A percentile compares a stretch with the other conserved stretches of the same genome.
These are phyloP conservation scores for Eupsilia transversa DNA, from an alignment of 2,888 invertebrate genomes.

Conservation along the genomic window DNA sequence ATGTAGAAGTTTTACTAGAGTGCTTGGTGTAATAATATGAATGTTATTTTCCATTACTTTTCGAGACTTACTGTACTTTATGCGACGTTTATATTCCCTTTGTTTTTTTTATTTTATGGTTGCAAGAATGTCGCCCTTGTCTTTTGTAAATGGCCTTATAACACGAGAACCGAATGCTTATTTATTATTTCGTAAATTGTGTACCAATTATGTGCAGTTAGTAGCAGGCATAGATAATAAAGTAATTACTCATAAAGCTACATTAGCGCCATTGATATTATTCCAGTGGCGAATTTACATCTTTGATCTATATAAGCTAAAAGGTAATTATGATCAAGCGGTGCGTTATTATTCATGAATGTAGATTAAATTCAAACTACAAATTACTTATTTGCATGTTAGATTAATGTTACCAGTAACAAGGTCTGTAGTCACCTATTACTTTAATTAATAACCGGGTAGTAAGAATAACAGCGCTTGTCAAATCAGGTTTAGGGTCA, in stretches of 20 bases:
- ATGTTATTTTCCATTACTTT: slow-evolving; percentile 44
- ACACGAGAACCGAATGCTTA: slow-evolving; percentile 34
- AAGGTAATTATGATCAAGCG: slow-evolving; percentile 66
- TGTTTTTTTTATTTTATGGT: slow-evolving; percentile 35
- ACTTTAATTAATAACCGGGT: slow-evolving; percentile 55
- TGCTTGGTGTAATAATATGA: slow-evolving; percentile 36
- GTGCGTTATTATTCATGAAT: slow-evolving; percentile 69
- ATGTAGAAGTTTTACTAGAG: slow-evolving; percentile 36
- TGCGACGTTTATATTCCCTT: slow-evolving; percentile 42
- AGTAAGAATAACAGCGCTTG: slow-evolving; percentile 27
- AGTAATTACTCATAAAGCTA: slow-evolving; percentile 59
- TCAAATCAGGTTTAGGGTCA: slow-evolving; percentile 23
- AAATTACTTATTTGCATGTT: slow-evolving; percentile 70
- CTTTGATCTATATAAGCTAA: slow-evolving; percentile 65
- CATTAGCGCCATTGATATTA: slow-evolving; percentile 59
- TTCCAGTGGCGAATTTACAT: slow-evolving; percentile 63
- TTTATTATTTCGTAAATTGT: slow-evolving; percentile 29
- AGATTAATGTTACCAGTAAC: slow-evolving; percentile 65
- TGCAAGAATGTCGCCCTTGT: slow-evolving; percentile 43
- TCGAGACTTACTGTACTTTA: slow-evolving; percentile 38
- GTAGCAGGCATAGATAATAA: slow-evolving; percentile 53
- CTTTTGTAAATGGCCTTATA: slow-evolving; percentile 26
- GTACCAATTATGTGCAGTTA: slow-evolving; percentile 38
- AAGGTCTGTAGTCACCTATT: slow-evolving; percentile 60
- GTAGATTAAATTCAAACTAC: slow-evolving; percentile 70